Evolutionary conservation across 2,113 vertebrate genomes (phyloP), one percentile per base, ranked within the genome.

Genomic region (Rhinolophus ferrumequinum): DNA sequence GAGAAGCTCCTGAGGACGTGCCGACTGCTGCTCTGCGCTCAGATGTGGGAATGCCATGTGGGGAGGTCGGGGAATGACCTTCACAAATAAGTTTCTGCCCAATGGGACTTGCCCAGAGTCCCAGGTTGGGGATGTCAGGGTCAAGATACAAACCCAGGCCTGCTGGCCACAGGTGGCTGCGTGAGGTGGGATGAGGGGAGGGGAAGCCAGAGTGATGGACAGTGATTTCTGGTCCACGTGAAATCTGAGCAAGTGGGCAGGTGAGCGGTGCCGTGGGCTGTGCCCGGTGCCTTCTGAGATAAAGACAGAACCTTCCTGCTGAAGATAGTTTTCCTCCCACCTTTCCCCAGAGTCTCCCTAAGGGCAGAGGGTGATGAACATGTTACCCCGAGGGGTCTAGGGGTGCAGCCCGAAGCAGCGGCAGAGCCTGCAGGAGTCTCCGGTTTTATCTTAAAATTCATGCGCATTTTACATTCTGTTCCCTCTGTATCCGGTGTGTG

Each of bases 381-480:
- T 92, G 94, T 96, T 93, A 91, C 97, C 96, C 81, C 0, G 72
- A 94, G 97, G 96, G 93, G 67, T 93, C 56, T 88, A 8, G 93
- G 94, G 95, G 44, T 93, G 33, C 89, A 83, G 95, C 94, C 93
- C 0, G 5, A 22, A 96, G 90, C 96, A 88, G 94, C 94, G 70
- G 73, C 88, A 2, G 62, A 94, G 88, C 92, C 93, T 75, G 8
- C 64, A 26, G 96, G 95, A 95, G 86, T 76, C 95, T 77, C 73
- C 0, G 1, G 94, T 94, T 98, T 97, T 89, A 96, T 97, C 94
- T 97, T 85, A 52, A 96, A 94, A 96, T 96, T 81, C 94, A 94
- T 95, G 97, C 72, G 44, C 97, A 94, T 96, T 93, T 98, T 90
- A 94, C 94, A 96, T 94, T 52, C 83, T 10, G 54, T 60, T 90